A percentile compares a stretch with the other conserved stretches of the same genome.
These are phyloP conservation scores for Drosophila novamexicana DNA, from an alignment of 1,140 invertebrate genomes.

Conservation along the genomic window DNA sequence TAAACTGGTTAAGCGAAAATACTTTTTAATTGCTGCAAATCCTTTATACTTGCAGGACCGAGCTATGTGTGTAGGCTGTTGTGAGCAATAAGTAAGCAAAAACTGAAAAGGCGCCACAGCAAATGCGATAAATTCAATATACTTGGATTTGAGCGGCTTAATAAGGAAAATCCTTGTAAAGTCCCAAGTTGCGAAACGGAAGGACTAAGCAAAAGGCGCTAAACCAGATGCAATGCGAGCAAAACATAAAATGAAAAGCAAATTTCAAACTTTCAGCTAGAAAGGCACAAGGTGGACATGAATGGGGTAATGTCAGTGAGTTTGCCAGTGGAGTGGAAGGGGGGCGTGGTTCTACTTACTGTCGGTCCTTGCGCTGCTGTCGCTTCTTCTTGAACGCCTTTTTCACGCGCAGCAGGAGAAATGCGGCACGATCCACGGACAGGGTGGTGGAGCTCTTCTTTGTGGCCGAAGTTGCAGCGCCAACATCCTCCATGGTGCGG, in stretches of 20 bases:
- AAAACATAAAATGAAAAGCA: constrained; percentile 10
- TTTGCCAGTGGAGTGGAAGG: too few species aligned
- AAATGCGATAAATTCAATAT: constrained; percentile 46
- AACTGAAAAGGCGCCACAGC: constrained; percentile 2
- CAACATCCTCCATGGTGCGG: constrained; percentile 63
- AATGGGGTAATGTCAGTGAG: neutral
- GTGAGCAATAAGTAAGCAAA: neutral
- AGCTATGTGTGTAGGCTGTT: neutral
- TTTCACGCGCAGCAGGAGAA: constrained; percentile 93
- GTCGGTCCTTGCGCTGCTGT: constrained; percentile 92
- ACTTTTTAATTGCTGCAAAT: constrained; percentile 21
- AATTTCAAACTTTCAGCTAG: constrained; percentile 2
- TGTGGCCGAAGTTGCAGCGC: constrained; percentile 50
- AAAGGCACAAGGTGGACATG: neutral
- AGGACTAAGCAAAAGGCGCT: constrained; percentile 3
- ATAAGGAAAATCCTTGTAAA: constrained; percentile 46
- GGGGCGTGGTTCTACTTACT: constrained; percentile 85
- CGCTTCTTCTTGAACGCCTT: constrained; percentile 96
- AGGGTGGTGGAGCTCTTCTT: constrained; percentile 85
- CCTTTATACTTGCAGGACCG: neutral
- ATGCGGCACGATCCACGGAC: constrained; percentile 94
- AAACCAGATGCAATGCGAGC: constrained; percentile 4
- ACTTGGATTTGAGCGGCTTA: constrained; percentile 37
- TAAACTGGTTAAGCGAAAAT: neutral
- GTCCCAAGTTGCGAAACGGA: constrained; percentile 1